Conservation (phyloP, 2,888 invertebrate genomes). For the Argyresthia goedartella region DNA sequence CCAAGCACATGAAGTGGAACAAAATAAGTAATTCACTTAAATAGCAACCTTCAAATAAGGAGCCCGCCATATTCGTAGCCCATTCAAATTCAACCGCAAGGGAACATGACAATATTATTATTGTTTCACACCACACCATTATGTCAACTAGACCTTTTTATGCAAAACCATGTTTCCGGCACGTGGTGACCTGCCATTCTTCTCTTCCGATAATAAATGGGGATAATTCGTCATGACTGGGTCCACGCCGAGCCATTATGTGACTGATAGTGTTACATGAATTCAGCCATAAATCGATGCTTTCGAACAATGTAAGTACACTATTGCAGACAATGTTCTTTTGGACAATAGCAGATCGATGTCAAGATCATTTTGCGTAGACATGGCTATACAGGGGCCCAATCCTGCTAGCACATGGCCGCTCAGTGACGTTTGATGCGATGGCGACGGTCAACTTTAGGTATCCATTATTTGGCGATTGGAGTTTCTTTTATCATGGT, state of each 20-base stretch:
- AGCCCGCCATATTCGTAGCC: too few species aligned
- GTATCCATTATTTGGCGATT: too few species aligned
- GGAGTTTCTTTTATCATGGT: too few species aligned
- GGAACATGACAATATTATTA: too few species aligned
- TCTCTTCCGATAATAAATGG: constrained; percentile 26
- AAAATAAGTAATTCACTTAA: too few species aligned
- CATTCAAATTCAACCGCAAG: too few species aligned
- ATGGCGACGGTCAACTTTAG: too few species aligned
- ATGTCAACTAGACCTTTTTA: not conserved
- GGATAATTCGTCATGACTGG: constrained; percentile 31
- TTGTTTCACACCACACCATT: not conserved
- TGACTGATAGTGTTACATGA: constrained; percentile 20
- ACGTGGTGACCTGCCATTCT: not conserved
- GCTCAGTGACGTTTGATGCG: too few species aligned
- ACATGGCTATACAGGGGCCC: too few species aligned
- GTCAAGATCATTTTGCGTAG: constrained; percentile 34
- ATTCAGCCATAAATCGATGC: constrained; percentile 28
- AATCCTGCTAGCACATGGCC: too few species aligned
- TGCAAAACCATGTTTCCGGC: not conserved
- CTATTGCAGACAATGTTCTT: constrained; percentile 17
- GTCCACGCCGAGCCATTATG: constrained; percentile 17
- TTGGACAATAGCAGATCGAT: constrained; percentile 38
- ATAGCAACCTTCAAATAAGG: too few species aligned
- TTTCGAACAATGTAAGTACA: constrained; percentile 26
- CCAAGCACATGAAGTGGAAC: too few species aligned